Base-by-base conservation (phyloP, 1,140 invertebrate genomes). In the Drosophila parabipectinata region DNA sequence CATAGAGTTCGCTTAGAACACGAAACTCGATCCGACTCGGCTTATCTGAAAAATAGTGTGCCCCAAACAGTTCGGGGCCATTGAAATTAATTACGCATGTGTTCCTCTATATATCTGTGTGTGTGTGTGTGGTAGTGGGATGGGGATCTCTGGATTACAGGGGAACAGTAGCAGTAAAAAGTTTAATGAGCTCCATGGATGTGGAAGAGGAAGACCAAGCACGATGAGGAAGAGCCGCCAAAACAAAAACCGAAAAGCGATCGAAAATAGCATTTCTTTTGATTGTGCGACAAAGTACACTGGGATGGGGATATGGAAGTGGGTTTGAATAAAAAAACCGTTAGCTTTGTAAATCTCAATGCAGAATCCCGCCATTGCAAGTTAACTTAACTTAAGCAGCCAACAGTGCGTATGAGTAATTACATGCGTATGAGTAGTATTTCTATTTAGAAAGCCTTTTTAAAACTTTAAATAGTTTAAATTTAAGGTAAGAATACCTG, bases 151-250 rank as follows among this genome's bases (percentile, higher is more conserved):
- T 47, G 44, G 37, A 44, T 14, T 50, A 57, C 44, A 39, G 41
- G 61, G 63, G 71, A 87, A 85, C 82, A 72, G 82, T 78, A 85
- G 82, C 83, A 78, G 82, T 87, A 81, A 85, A 85, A 87, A 76
- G 77, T 59, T 88, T 88, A 82, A 82, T 87, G 82, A 85, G 78
- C 74, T 64, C 55, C 58, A 64, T 45, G 58, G 48, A 57, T 41
- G 56, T 71, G 58, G 55, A 76, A 75, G 60, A 51, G 66, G 52
- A 50, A 41, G 52, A 44, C 58, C 59, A 39, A 58, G 14, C 62
- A 48, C 21, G 52, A 61, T 34, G 12, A 68, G 48, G 59, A 55
- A 75, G 69, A 81, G 85, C 34, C 12, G 60, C 59, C 77, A 64
- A 79, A 79, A 85, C 62, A 81, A 85, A 87, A 78, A 66, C 76